Base-by-base conservation (phyloP, 2,113 vertebrate genomes). In the Campylomormyrus tamandua region DNA sequence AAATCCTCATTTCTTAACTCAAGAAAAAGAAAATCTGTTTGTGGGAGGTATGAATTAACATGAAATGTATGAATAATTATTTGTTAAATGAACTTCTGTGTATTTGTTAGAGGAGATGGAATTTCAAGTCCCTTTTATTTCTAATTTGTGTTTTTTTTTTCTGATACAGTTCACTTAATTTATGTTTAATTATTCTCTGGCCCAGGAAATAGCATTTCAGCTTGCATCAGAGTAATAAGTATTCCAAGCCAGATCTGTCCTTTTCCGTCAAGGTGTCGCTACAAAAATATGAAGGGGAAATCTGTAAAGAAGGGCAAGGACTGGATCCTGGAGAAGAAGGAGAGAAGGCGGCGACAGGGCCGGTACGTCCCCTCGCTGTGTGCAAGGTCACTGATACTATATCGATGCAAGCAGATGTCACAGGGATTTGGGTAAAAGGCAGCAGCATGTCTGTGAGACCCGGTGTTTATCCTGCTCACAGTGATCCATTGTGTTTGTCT, bases 321-420 rank as follows among this genome's bases (percentile, higher is more conserved):
- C 87, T 99, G 98, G 98, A 96, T 99, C 11, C 35, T 88, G 2
- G 87, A 88, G 53, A 88, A 99, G 94, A 99, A 99, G 91, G 98
- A 97, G 84, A 96, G 98, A 0, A 94, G 96, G 0, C 94, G 98
- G 0, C 94, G 98, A 83, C 98, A 99, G 95, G 98, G 98, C 93
- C 96, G 96, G 98, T 99, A 92, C 0, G 95, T 92, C 11, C 66
- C 86, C 27, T 1, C 9, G 5, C 35, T 42, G 77, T 3, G 1
- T 19, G 15, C 17, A 39, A 15, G 27, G 74, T 80, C 74, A 80
- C 35, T 80, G 3, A 39, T 62, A 3, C 6, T 9, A n/a, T n/a
- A 58, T 8, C 6, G 6, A n/a, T 62, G 21, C 6, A 62, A n/a
- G 53, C 58, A 66, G 58, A 27, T 17, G 70, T 31, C 70, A 35